phyloP scores from a whole-genome alignment of 2,113 vertebrate species.

The Dryoscopus gambensis region DNA sequence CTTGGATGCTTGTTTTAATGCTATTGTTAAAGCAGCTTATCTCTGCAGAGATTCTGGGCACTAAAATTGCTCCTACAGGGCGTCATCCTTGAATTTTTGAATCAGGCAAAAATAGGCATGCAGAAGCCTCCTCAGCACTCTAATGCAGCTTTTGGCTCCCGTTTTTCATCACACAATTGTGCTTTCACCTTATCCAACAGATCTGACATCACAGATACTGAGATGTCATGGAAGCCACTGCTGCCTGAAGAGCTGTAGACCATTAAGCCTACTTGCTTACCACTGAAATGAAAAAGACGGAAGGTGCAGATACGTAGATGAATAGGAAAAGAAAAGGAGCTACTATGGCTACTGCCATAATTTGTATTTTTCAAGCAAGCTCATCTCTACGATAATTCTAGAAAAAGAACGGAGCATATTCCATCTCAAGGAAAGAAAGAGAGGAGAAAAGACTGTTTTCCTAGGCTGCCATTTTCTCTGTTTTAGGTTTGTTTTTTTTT shows the following conservation, averaged over 20 bases:
- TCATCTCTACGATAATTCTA: not conserved
- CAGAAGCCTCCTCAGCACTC: not conserved
- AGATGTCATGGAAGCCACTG: not conserved
- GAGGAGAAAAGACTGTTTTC: not conserved
- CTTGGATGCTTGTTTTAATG: not conserved
- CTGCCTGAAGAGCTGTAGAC: not conserved
- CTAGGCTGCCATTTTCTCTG: not conserved
- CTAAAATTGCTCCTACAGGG: not conserved
- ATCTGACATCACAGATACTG: not conserved
- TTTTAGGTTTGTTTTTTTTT: not conserved
- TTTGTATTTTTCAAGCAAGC: not conserved
- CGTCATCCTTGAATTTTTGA: not conserved
- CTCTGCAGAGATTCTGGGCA: not conserved
- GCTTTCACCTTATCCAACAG: not conserved
- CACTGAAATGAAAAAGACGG: not conserved
- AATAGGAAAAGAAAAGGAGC: not conserved
- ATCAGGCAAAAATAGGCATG: not conserved
- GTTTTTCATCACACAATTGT: not conserved
- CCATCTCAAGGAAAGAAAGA: not conserved
- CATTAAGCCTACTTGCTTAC: not conserved
- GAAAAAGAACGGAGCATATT: not conserved
- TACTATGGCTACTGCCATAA: not conserved
- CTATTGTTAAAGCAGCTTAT: not conserved
- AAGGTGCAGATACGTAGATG: not conserved
- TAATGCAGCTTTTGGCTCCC: not conserved